phyloP scores from a whole-genome alignment of 2,113 vertebrate species.

The Opisthocomus hoazin region DNA sequence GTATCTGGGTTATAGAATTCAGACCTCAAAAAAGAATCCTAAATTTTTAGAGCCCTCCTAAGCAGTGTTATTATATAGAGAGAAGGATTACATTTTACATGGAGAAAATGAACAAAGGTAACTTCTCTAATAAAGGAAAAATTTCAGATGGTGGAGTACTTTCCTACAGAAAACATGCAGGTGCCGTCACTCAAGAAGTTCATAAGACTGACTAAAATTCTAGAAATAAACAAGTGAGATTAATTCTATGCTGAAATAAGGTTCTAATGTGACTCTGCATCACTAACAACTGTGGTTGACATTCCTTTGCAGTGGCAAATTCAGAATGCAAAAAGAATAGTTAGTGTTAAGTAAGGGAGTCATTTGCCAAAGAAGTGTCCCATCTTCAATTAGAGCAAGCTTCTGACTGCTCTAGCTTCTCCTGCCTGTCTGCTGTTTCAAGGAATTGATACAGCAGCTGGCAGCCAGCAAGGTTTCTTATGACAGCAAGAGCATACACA shows the following conservation, averaged over 20 bases:
- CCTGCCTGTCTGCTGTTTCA: neutral
- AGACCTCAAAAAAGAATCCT: neutral
- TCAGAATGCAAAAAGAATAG: neutral
- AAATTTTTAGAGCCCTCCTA: neutral
- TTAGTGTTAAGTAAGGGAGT: neutral
- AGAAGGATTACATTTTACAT: neutral
- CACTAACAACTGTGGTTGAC: neutral
- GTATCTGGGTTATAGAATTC: neutral
- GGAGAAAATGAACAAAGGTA: neutral
- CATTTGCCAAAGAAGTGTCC: neutral
- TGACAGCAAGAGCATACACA: neutral
- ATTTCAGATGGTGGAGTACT: neutral
- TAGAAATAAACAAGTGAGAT: neutral
- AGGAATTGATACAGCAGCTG: neutral
- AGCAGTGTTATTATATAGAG: neutral
- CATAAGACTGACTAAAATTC: neutral
- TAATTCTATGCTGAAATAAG: neutral
- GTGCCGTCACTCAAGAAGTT: neutral
- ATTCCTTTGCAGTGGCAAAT: neutral
- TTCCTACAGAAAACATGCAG: neutral
- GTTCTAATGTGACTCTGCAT: neutral
- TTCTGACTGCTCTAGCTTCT: neutral
- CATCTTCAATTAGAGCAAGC: neutral
- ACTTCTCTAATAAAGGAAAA: neutral
- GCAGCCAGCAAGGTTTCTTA: neutral